Evolutionary conservation across 2,113 vertebrate genomes (phyloP), one percentile per base, ranked within the genome.

Genomic region (Nothocercus nigrocapillus): DNA sequence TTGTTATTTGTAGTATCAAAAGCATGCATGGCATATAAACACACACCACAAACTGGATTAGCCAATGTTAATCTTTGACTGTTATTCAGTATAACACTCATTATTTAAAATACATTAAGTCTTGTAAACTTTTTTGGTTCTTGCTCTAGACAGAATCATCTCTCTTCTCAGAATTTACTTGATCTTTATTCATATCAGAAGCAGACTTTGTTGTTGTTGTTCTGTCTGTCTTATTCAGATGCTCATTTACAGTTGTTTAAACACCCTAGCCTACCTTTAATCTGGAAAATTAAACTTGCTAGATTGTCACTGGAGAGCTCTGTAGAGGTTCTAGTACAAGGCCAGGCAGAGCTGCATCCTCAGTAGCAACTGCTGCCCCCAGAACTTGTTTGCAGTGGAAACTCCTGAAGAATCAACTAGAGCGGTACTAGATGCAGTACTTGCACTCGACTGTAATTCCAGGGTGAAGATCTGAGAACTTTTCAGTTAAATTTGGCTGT

Each of bases 1-100:
- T 88, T 93, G 63, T 94, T 85, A 85, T 88, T 69, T 25, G 34
- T 27, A 40, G 72, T 83, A 80, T 80, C 68, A 70, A 69, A 85
- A 12, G 1, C 40, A 54, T 69, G 28, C 18, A 0, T 7, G 15
- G 51, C 66, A 22, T 74, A 61, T 28, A 90, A 42, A 94, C 81
- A 1, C 30, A 15, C 4, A n/a, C 88, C 45, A 56, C 59, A 68
- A 14, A 56, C 19, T 28, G 53, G 53, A 27, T 54, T 28, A 54
- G 14, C 53, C 53, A 62, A 5, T 56, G n/a, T 44, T 63, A 63
- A 59, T 27, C 32, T 11, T 30, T 62, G 25, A 18, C n/a, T 51
- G 83, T 7, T 49, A 2, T 62, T 42, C 34, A 28, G 34, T 24
- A 4, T 21, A 56, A 16, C 58, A 7, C 24, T 89, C 7, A 0